Evolutionary conservation across 2,113 vertebrate genomes (phyloP), one percentile per base, ranked within the genome.

Genomic region (Paratilapia polleni): DNA sequence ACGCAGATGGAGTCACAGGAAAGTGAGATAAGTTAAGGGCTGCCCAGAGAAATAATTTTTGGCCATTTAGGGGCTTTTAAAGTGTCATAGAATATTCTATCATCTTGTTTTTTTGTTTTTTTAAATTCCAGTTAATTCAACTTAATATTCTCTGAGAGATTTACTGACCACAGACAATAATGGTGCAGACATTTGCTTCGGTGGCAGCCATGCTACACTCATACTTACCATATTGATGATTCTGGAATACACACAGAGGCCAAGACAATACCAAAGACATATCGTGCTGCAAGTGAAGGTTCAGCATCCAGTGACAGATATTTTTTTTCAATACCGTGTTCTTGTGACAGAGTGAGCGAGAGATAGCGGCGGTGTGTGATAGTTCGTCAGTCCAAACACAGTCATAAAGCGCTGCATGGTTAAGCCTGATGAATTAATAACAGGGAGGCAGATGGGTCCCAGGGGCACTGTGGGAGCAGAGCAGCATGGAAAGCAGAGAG

Each of bases 371-470:
- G 90, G 89, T 92, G 94, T 95, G 92, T 92, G 94, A 95, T 95
- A 94, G 92, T 95, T 95, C 82, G 91, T 95, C 93, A 94, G 92
- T 92, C 93, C 94, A 95, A 95, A 96, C 94, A 95, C 94, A 95
- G 95, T 94, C 94, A 95, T 96, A 95, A 95, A 95, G 94, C 76
- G 93, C 92, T 94, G 94, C 95, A 94, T 95, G 94, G 95, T 96
- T 96, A 96, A 95, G 94, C 94, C 94, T 96, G 94, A 95, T 96
- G 94, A 95, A 96, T 95, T 96, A 96, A 96, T 96, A 96, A 96
- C 94, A 94, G 92, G 94, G 90, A 95, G 92, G 94, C 96, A 96
- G 94, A 96, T 95, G 95, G 94, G 93, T 95, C 95, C 95, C 96
- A 94, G 92, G 94, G 95, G 95, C 94, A 88, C 89, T 92, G 93